Conservation (phyloP, 2,797 vertebrate species). For the Caiman crocodilus region DNA sequence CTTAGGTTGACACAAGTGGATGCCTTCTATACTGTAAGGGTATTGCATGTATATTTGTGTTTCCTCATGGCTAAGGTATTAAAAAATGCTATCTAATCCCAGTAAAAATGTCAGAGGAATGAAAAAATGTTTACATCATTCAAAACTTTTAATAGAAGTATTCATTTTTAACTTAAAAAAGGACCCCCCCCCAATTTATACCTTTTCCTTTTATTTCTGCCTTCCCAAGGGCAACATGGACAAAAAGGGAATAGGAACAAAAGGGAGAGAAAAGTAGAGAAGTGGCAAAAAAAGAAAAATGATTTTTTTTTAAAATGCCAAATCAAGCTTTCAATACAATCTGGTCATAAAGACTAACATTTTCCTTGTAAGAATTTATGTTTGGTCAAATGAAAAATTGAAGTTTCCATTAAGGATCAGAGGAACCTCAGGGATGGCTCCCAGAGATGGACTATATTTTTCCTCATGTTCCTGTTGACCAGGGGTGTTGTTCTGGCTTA, state of each 20-base stretch:
- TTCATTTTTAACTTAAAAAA: background rate
- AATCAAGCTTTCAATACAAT: background rate
- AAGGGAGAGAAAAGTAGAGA: background rate
- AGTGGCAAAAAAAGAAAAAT: background rate
- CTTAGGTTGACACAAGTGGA: background rate
- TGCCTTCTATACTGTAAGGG: background rate
- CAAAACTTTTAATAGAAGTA: background rate
- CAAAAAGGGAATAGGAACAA: background rate
- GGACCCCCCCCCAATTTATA: too few relatives aligned
- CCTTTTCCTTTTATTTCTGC: background rate
- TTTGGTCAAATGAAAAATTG: rapidly evolving
- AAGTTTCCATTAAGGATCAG: too few relatives aligned
- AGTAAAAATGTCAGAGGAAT: background rate
- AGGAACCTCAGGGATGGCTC: rapidly evolving
- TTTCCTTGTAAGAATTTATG: background rate
- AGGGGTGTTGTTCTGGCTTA: background rate
- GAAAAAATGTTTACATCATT: background rate
- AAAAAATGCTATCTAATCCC: background rate
- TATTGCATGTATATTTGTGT: background rate
- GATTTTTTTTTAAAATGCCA: background rate
- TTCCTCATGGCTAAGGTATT: background rate
- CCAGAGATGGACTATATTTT: background rate
- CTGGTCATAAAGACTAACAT: background rate
- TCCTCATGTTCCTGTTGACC: background rate
- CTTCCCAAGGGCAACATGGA: background rate